Base-by-base conservation (phyloP, 2,888 invertebrate species). In the Diploptera punctata region DNA sequence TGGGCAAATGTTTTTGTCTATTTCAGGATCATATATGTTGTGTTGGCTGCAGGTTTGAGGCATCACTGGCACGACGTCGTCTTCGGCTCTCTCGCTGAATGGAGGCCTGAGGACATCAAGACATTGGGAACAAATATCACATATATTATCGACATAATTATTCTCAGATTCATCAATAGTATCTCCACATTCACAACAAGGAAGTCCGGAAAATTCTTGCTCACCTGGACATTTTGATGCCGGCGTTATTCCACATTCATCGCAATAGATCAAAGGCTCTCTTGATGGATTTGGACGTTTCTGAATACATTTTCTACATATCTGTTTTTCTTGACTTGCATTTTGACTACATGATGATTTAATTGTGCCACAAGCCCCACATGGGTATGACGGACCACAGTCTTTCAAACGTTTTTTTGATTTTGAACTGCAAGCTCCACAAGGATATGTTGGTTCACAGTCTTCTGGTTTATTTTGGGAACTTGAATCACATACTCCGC, bases 21-120 rank as follows among this genome's bases (percentile, higher is more conserved):
- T 18, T 13, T 67, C 47, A 7, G 52, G 21, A 38, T 71, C 71
- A 29, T 38, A 67, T 4, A 67, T 16, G 16, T 31, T 67, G n/a
- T 67, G 62, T 57, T 71, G 67, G 26, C 33, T 52, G 67, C 67
- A 38, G 31, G 47, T 19, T 26, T 67, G 54, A 16, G 71, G 71
- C 16, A 26, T 54, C 5, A 57, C 67, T 3, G 71, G 67, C 7
- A 71, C 54, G 16, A 71, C 19, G 43, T 71, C 71, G 18, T 67
- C 24, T 18, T 38, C 29, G 24, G 38, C 24, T 13, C 60, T 29
- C 18, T 18, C 60, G 2, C 31, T 31, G 29, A 29, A 9, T 31
- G 29, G 60, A 16, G 29, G 33, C 60, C 60, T 60, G 60, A 13
- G 31, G 31, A 47, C 47, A 47, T 47, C 47, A 47, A 47, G n/a